Evolutionary conservation across 1,140 invertebrate genomes (phyloP).

Genomic region (Teleopsis dalmanni): DNA sequence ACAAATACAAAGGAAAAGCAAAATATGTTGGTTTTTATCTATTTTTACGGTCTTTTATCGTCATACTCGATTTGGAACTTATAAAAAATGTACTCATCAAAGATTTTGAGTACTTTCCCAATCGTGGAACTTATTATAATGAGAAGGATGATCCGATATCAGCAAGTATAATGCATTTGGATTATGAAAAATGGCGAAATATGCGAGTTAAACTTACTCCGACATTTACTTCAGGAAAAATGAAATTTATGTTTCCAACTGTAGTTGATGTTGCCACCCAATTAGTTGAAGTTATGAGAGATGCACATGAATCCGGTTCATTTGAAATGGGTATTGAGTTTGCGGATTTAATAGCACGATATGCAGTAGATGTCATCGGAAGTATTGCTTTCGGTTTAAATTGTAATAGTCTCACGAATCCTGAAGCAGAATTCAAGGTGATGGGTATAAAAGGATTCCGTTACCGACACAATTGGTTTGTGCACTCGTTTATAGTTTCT

Average conservation of each 20-base stretch:
- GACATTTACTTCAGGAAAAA: slow-evolving; percentile 51
- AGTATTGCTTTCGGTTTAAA: slow-evolving; percentile 53
- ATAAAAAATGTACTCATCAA: slow-evolving; percentile 53
- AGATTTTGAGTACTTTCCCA: slow-evolving; percentile 49
- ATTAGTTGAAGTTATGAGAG: slow-evolving; percentile 32
- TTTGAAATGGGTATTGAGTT: slow-evolving; percentile 16
- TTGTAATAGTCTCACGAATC: slow-evolving; percentile 48
- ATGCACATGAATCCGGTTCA: no score
- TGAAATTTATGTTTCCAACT: slow-evolving; percentile 48
- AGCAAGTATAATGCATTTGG: slow-evolving; percentile 43
- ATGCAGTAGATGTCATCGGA: slow-evolving; percentile 55
- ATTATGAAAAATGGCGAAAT: slow-evolving; percentile 48
- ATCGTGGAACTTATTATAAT: slow-evolving; percentile 45
- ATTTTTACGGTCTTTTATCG: slow-evolving; percentile 12
- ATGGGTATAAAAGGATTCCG: slow-evolving; percentile 33
- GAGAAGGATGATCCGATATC: slow-evolving; percentile 46
- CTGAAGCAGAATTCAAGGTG: slow-evolving; percentile 47
- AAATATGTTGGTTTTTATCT: slow-evolving; percentile 26
- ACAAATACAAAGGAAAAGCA: slow-evolving; percentile 28
- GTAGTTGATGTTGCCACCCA: slow-evolving; percentile 32
- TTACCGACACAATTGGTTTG: slow-evolving; percentile 17
- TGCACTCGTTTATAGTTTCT: slow-evolving; percentile 18
- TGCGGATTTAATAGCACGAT: slow-evolving; percentile 46
- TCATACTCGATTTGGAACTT: slow-evolving; percentile 49
- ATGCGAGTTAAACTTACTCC: slow-evolving; percentile 49